These are phyloP conservation scores for Trogon surrucura DNA, from an alignment of 2,113 vertebrate genomes.

Conservation along the genomic window DNA sequence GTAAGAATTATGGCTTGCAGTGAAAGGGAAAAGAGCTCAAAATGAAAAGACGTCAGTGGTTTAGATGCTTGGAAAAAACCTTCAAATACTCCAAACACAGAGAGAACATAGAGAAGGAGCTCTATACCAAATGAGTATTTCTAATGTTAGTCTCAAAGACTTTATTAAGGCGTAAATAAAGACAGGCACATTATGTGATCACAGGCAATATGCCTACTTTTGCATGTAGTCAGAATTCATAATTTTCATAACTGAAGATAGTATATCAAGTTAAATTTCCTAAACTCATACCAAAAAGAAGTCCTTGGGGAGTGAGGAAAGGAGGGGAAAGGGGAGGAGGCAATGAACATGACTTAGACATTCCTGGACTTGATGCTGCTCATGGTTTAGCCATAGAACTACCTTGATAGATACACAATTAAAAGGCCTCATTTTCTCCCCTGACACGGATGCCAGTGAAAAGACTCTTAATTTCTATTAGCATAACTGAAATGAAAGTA, in stretches of 20 bases:
- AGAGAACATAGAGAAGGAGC: not conserved
- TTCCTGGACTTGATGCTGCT: not conserved
- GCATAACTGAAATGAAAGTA: not conserved
- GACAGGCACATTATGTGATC: rapidly evolving
- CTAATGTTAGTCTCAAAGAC: not conserved
- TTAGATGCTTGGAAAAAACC: not conserved
- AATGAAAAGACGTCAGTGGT: not conserved
- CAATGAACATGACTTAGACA: not conserved
- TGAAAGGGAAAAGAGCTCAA: not conserved
- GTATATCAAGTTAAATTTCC: not conserved
- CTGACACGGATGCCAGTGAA: not conserved
- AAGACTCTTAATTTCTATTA: not conserved
- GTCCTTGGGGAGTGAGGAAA: not conserved
- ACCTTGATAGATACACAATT: not conserved
- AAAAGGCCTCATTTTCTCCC: not conserved
- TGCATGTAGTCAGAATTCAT: not conserved
- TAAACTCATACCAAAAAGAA: not conserved
- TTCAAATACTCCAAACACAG: not conserved
- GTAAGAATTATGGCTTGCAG: not conserved
- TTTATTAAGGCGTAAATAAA: not conserved
- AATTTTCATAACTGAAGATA: not conserved
- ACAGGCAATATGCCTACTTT: not conserved
- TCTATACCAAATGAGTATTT: not conserved
- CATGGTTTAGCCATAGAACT: not conserved
- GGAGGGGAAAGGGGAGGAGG: not conserved